Percentiles rank a stretch among this genome's conserved stretches.
These are phyloP conservation scores for Micropterix aruncella DNA, from an alignment of 2,888 invertebrate genomes.

Conservation along the genomic window DNA sequence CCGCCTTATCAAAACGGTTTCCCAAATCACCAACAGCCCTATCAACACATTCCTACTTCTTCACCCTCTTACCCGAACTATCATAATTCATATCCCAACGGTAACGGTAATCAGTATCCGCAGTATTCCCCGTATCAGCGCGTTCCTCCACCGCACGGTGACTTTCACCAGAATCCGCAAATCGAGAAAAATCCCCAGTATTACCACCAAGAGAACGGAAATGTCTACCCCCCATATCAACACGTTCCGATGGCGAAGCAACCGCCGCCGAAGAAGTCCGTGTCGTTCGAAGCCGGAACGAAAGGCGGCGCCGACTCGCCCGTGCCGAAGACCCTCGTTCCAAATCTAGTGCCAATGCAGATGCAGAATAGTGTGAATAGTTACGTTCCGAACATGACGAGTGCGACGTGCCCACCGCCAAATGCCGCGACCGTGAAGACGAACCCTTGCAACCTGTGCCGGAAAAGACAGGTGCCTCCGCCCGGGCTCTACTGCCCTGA, in stretches of 20 bases:
- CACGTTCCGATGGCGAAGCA: constrained; percentile 46
- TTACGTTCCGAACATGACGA: neutral
- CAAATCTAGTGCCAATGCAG: constrained; percentile 11
- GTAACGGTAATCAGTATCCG: constrained; percentile 21
- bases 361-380: constrained; percentile 19
- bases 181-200: constrained; percentile 12
- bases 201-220: constrained; percentile 18
- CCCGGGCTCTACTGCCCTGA: constrained; percentile 77
- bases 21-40: constrained; percentile 21
- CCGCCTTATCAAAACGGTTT: constrained; percentile 21
- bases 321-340: constrained; percentile 20
- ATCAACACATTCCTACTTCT: constrained; percentile 35
- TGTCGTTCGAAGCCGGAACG: constrained; percentile 59
- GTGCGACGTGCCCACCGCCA: constrained; percentile 1
- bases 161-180: constrained; percentile 16
- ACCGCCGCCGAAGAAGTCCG: constrained; percentile 47
- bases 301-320: constrained; percentile 48
- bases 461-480: constrained; percentile 66
- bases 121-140: constrained; percentile 39
- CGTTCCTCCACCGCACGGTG: constrained; percentile 44
- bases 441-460: constrained; percentile 71
- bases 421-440: constrained; percentile 27
- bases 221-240: constrained; percentile 37
- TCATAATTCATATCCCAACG: constrained; percentile 34
- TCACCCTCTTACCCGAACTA: constrained; percentile 33